Percentiles rank a stretch among this genome's conserved stretches.
Conservation (phyloP, 2,113 vertebrate species). For the Grallaria varia region DNA sequence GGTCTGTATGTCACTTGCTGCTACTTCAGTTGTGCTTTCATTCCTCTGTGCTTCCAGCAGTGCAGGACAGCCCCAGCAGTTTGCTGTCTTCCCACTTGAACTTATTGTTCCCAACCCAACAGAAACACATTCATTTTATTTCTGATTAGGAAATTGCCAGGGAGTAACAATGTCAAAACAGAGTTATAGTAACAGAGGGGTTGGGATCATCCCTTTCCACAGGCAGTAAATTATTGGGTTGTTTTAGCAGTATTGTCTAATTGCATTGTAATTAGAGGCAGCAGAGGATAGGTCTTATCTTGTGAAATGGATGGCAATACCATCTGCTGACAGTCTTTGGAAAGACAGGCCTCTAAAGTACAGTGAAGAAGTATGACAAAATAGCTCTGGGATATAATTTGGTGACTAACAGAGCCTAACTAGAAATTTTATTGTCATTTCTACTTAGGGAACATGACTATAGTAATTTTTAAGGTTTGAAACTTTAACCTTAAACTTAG, state of each 20-base stretch:
- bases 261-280: background rate
- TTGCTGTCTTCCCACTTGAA: background rate
- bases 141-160: background rate
- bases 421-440: background rate
- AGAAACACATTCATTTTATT: background rate
- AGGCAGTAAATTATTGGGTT: background rate
- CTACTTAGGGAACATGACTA: background rate
- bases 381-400: background rate
- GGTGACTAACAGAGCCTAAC: background rate
- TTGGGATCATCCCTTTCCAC: background rate
- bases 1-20: background rate
- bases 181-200: background rate
- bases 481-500: background rate
- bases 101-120: background rate
- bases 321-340: background rate
- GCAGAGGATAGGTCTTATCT: background rate
- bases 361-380: background rate
- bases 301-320: background rate
- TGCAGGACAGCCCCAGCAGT: background rate
- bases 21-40: background rate
- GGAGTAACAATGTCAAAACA: background rate
- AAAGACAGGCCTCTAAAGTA: background rate
- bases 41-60: background rate
- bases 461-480: background rate
- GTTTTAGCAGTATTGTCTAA: background rate